A percentile compares a stretch with the other conserved stretches of the same genome.
phyloP scores from a whole-genome alignment of 2,797 vertebrate species.

The Miichthys miiuy region DNA sequence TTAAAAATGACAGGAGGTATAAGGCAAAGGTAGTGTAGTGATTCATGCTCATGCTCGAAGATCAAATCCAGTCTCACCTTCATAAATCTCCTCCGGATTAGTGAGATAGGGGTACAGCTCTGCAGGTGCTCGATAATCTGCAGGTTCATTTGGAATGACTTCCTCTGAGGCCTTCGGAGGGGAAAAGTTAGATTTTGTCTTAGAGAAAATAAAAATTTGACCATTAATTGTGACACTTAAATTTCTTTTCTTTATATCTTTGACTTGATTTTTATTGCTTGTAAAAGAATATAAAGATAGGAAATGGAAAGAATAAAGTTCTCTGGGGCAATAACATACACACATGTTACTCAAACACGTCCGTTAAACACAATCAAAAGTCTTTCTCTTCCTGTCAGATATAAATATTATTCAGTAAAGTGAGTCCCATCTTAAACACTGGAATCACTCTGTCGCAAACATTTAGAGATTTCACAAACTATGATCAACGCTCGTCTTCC shows the following conservation, averaged over 20 bases:
- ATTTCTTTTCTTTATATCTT: neutral
- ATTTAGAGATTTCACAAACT: slow-evolving; percentile 4
- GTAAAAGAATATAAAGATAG: neutral
- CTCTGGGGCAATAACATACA: neutral
- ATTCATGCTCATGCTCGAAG: neutral
- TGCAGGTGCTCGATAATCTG: slow-evolving; percentile 87
- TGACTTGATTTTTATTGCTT: neutral
- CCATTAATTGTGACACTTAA: neutral
- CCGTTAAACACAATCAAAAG: neutral
- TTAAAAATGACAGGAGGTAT: slow-evolving; percentile 16
- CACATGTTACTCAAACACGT: neutral
- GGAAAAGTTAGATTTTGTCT: neutral
- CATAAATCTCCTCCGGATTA: slow-evolving; percentile 91
- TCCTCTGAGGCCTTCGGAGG: slow-evolving; percentile 89
- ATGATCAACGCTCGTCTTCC: neutral
- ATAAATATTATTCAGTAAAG: neutral
- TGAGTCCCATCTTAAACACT: neutral
- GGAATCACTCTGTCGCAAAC: neutral
- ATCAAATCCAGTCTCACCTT: slow-evolving; percentile 82
- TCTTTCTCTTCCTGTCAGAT: neutral
- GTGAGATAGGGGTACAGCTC: slow-evolving; percentile 94
- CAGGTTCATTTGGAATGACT: slow-evolving; percentile 88
- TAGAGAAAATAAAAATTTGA: slow-evolving; percentile 15
- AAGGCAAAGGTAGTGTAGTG: neutral
- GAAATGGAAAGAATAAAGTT: neutral